Evolutionary conservation across 1,140 invertebrate species (phyloP).

Genomic region (Drosophila prosaltans): DNA sequence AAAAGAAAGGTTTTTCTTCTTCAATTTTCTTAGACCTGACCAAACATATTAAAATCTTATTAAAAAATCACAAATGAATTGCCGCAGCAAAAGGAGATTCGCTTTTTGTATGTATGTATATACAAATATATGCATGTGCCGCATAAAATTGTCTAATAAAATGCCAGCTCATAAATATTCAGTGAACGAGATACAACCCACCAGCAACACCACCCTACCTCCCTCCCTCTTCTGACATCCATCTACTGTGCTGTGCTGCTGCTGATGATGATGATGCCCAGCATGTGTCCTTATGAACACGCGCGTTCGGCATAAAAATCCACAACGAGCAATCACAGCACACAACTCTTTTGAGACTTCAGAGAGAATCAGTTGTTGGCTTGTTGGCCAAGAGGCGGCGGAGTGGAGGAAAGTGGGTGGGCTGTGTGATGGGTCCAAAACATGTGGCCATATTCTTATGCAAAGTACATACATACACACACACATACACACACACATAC

Average conservation of each 20-base stretch:
- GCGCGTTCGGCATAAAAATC: conserved; percentile 67
- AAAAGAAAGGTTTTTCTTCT: not conserved
- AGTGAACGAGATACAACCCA: conserved; percentile 37
- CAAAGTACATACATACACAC: conserved; percentile 59
- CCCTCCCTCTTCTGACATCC: not conserved
- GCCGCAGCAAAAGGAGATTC: conserved; percentile 22
- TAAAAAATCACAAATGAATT: conserved; percentile 61
- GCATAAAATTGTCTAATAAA: conserved; percentile 74
- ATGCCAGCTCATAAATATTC: conserved; percentile 77
- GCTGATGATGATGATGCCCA: conserved; percentile 14
- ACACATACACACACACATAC: conserved; percentile 55
- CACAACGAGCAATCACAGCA: conserved; percentile 55
- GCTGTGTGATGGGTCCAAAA: conserved; percentile 7
- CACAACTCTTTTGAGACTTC: conserved; percentile 43
- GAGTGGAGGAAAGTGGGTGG: not conserved
- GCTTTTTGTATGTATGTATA: not conserved
- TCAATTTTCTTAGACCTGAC: not conserved
- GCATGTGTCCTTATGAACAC: conserved; percentile 62
- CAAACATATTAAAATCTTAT: conserved; percentile 62
- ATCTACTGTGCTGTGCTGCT: not conserved
- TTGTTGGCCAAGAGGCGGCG: not conserved
- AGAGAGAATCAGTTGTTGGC: not conserved
- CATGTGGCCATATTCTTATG: conserved; percentile 68
- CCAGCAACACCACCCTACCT: not conserved
- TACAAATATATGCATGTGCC: conserved; percentile 39